Evolutionary conservation across 2,113 vertebrate genomes (phyloP).

Genomic region (Entelurus aequoreus): DNA sequence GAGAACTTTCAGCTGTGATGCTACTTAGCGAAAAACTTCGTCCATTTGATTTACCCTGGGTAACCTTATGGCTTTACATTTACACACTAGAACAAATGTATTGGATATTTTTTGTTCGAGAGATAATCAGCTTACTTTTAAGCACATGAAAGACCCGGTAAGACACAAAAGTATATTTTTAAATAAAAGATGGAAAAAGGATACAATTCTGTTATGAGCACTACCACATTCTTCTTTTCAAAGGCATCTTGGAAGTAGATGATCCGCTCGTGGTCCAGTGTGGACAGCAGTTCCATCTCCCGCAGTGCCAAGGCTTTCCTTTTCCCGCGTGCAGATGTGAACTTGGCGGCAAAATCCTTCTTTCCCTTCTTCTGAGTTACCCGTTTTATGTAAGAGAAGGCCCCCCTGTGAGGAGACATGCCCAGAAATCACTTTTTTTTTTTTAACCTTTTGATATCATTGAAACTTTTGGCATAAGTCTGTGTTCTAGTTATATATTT

Average conservation of each 20-base stretch:
- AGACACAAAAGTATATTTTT: background rate
- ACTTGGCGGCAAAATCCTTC: conserved; percentile 85
- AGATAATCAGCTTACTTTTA: conserved; percentile 13
- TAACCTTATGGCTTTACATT: background rate
- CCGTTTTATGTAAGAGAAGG: conserved; percentile 87
- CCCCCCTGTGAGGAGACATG: conserved; percentile 71
- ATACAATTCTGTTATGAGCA: conserved; percentile 93
- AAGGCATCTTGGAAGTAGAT: conserved; percentile 90
- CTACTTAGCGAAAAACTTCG: too few relatives aligned
- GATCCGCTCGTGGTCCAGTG: conserved; percentile 80
- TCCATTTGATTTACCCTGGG: too few relatives aligned
- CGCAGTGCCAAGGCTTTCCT: conserved; percentile 76
- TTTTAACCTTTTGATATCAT: background rate
- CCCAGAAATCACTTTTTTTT: too few relatives aligned
- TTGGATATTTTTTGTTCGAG: conserved; percentile 25
- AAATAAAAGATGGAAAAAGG: conserved; percentile 50
- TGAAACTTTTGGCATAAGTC: background rate
- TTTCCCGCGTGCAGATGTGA: conserved; percentile 80
- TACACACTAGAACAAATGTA: conserved; percentile 40
- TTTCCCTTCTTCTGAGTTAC: conserved; percentile 80
- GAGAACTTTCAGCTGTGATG: too few relatives aligned
- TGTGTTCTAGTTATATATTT: background rate
- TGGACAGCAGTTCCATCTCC: conserved; percentile 83
- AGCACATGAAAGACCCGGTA: background rate
- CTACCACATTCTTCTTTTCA: conserved; percentile 85